Evolutionary conservation across 2,113 vertebrate genomes (phyloP), one percentile per base, ranked within the genome.

Genomic region (Bubo blakistoni): DNA sequence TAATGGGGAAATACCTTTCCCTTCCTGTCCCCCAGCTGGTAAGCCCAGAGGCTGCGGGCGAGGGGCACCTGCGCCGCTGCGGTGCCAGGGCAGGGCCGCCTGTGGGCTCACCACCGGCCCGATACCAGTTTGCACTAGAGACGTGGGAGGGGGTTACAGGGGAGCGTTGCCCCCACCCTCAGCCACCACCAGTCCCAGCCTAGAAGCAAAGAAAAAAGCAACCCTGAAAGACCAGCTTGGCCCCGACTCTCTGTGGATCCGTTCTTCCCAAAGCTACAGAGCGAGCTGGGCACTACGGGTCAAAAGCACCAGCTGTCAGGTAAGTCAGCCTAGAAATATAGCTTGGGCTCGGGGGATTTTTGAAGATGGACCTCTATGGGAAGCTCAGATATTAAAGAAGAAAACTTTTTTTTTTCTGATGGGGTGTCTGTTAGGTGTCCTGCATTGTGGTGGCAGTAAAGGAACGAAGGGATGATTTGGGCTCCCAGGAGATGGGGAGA

Each of bases 21-120:
- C 44, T 36, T 71, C 34, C 16, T 19, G 54, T 80, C 70, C 47
- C 59, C 21, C 44, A 21, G 49, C 14, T 62, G 17, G 46, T 49
- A 62, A 78, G 36, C 72, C 54, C 44, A 22, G 47, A 49, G 12
- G 71, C 29, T n/a, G 63, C n/a, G 9, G 36, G 49, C 9, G 4
- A 32, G 62, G 84, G 42, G 58, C 66, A 38, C 38, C 21, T 6
- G 63, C 30, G 72, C 24, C 61, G 73, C 10, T 14, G 42, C 17
- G 72, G 81, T 46, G 25, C 72, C 17, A 49, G n/a, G 54, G 29
- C 80, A 62, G 38, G 59, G 62, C 27, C 34, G 55, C 38, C 22
- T 2, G 42, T 7, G 6, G 16, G 3, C 11, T 0, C 3, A 12
- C n/a, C 17, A 11, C 34, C 1, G 1, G 8, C 27, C 46, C 7